Evolutionary conservation across 2,797 vertebrate species (phyloP).

Genomic region (Delichon dasypus): DNA sequence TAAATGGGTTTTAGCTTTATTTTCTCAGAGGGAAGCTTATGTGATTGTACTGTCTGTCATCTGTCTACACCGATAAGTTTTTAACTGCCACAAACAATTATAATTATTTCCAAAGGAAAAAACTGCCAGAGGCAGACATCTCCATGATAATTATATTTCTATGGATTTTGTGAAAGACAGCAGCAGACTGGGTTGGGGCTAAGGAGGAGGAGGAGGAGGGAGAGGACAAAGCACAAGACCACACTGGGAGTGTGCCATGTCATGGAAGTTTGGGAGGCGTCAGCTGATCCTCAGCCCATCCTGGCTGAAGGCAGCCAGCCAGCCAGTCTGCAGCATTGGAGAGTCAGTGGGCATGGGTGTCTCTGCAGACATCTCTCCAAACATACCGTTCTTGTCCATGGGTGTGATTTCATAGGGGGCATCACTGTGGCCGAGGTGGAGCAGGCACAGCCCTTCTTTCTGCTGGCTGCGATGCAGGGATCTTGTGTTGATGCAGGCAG

Average conservation of each 20-base stretch:
- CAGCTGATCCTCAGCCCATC: not conserved
- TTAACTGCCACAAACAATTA: constrained; percentile 40
- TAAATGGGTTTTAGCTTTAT: constrained; percentile 52
- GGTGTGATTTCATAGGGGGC: not conserved
- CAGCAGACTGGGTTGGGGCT: not conserved
- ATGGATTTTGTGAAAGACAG: not conserved
- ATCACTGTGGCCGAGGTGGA: not conserved
- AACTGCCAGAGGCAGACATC: constrained; percentile 32
- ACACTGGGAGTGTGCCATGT: not conserved
- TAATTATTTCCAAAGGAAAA: constrained; percentile 40
- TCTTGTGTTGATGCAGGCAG: not conserved
- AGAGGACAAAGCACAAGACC: not conserved
- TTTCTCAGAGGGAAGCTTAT: constrained; percentile 51
- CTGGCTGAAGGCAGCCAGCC: not conserved
- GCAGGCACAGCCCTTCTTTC: not conserved
- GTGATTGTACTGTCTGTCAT: constrained; percentile 55
- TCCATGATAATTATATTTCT: constrained; percentile 35
- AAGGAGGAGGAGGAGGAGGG: not conserved
- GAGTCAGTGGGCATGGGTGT: not conserved
- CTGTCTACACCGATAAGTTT: constrained; percentile 30
- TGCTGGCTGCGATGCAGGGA: not conserved
- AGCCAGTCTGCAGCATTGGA: not conserved
- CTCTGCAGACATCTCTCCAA: not conserved
- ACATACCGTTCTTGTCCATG: rapidly evolving
- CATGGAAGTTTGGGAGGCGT: not conserved